phyloP scores from a whole-genome alignment of 2,888 invertebrate genomes.

The Meiosimyza decipiens region DNA sequence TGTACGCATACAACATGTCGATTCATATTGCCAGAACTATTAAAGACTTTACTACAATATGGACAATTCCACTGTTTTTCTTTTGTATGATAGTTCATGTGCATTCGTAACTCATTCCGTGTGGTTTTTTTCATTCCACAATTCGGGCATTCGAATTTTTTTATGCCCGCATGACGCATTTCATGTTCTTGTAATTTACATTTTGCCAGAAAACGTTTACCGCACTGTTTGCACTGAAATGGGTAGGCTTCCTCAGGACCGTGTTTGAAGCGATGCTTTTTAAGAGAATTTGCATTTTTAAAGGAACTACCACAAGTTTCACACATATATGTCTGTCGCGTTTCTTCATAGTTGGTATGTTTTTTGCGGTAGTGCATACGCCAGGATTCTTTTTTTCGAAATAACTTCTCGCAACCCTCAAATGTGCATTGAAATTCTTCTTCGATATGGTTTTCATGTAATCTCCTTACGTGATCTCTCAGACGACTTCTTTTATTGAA shows the following conservation, averaged over 20 bases:
- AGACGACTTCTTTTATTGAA: too few species aligned
- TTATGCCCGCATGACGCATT: slow-evolving; percentile 48
- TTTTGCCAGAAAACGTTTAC: slow-evolving; percentile 48
- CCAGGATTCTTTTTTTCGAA: neutral
- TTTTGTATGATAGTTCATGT: slow-evolving; percentile 47
- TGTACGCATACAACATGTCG: slow-evolving; percentile 47
- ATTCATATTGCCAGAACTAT: slow-evolving; percentile 43
- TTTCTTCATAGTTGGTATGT: slow-evolving; percentile 10
- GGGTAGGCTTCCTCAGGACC: slow-evolving; percentile 41
- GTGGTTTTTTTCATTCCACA: slow-evolving; percentile 49
- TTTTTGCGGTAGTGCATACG: neutral
- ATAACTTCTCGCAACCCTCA: neutral
- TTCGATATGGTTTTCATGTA: slow-evolving; percentile 30
- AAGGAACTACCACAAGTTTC: slow-evolving; percentile 45
- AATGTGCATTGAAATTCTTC: neutral
- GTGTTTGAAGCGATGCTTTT: slow-evolving; percentile 44
- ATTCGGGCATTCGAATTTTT: slow-evolving; percentile 47
- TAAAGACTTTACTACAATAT: slow-evolving; percentile 43
- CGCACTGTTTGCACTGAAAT: slow-evolving; percentile 53
- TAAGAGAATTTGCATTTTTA: slow-evolving; percentile 40
- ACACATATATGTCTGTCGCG: slow-evolving; percentile 29
- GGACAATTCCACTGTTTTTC: slow-evolving; percentile 45
- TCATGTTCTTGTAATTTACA: slow-evolving; percentile 48
- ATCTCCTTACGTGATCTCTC: slow-evolving; percentile 2
- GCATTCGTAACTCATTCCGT: slow-evolving; percentile 42